Conservation (phyloP, 92 coral and sea anemone genomes). For the Phenganax subtilis region DNA sequence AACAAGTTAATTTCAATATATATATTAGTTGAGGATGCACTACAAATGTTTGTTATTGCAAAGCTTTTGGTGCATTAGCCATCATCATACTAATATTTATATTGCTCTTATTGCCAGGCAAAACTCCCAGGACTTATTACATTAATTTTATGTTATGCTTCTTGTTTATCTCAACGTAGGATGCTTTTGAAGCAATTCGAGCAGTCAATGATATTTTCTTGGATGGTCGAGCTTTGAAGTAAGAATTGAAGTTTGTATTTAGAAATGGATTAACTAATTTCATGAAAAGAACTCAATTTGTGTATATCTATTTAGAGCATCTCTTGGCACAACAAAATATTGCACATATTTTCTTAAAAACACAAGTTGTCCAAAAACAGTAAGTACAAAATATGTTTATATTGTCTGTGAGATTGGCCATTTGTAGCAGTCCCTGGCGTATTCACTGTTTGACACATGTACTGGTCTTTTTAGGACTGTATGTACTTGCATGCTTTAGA, state of each 20-base stretch:
- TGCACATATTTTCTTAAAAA: conserved; percentile 95
- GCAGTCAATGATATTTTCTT: conserved; percentile 88
- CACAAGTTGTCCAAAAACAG: conserved; percentile 89
- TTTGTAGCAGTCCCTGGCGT: neutral
- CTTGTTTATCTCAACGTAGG: conserved; percentile 42
- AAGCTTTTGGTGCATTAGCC: neutral
- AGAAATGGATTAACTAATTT: neutral
- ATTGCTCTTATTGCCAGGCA: neutral
- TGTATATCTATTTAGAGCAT: conserved; percentile 60
- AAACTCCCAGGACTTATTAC: neutral
- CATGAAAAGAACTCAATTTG: no score
- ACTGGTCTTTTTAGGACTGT: conserved; percentile 61
- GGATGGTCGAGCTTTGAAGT: conserved; percentile 96
- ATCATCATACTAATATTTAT: neutral
- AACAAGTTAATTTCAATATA: no score
- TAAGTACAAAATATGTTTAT: conserved; percentile 34
- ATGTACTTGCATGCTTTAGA: conserved; percentile 99
- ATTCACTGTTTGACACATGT: neutral
- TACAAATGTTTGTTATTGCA: neutral
- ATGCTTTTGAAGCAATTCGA: conserved; percentile 89
- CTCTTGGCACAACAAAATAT: conserved; percentile 95
- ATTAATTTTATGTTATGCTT: no score
- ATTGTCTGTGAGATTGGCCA: neutral
- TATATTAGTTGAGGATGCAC: no score
- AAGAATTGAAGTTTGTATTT: conserved; percentile 22